phyloP scores from a whole-genome alignment of 35 echinoderm and acorn worm genomes.

The Acanthaster planci region DNA sequence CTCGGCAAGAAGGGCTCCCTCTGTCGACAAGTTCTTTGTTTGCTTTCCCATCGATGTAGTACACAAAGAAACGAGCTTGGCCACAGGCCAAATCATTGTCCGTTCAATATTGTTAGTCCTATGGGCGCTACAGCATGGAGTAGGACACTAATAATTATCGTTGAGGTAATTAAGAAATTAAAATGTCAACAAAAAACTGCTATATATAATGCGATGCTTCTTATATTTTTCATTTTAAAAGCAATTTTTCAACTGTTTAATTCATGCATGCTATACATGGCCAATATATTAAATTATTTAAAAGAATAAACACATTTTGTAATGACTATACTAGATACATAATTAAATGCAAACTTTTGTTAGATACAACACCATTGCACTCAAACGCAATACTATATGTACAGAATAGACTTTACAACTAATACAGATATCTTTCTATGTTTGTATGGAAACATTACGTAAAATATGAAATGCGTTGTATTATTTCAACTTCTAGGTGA shows the following conservation, averaged over 20 bases:
- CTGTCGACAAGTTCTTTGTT: no score
- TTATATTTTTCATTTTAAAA: no score
- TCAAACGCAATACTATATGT: slow-evolving; percentile 1
- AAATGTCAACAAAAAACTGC: no score
- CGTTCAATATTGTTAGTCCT: no score
- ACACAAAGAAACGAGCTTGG: no score
- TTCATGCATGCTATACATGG: slow-evolving; percentile 18
- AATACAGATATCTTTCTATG: not conserved
- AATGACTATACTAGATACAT: slow-evolving; percentile 9
- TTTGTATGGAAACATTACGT: not conserved
- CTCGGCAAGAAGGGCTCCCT: no score
- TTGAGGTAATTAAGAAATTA: no score
- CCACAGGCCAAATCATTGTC: no score
- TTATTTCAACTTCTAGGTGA: not conserved
- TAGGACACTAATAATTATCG: no score
- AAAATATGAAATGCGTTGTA: not conserved
- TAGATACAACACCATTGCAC: slow-evolving; percentile 1
- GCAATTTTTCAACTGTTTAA: not conserved
- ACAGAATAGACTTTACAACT: not conserved
- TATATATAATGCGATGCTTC: no score
- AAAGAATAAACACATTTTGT: slow-evolving; percentile 9
- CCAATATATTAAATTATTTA: slow-evolving; percentile 20
- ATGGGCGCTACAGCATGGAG: no score
- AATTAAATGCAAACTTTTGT: slow-evolving; percentile 18
- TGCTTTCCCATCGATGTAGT: no score